Evolutionary conservation across 2,888 invertebrate genomes (phyloP), one percentile per base, ranked within the genome.

Genomic region (Eupeodes luniger): DNA sequence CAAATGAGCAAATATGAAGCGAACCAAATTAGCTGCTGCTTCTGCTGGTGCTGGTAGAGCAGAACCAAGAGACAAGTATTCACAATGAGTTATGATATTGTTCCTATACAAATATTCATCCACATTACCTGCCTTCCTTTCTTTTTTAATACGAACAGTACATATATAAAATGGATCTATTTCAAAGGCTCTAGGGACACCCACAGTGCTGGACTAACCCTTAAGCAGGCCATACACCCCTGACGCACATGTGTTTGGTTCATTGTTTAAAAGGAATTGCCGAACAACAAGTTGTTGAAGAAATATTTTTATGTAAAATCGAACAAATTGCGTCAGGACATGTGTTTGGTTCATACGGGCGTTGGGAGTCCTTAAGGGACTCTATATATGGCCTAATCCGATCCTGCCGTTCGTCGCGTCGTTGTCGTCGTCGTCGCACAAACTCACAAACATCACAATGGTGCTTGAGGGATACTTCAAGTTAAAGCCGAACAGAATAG

Each of bases 61-160:
- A 61, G 67, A 62, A 9, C 40, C 5, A 5, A 40, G 40, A 40
- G 6, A 40, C 40, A 40, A 69, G 19, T 67, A 51, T 74, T 70
- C 61, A 77, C 74, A 81, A 84, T 84, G 87, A 87, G 76, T 87
- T 87, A 87, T 83, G 83, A 59, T 76, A 86, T 70, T 86, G 83
- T 82, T 1, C 12, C 19, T 19, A 11, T 14, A 47, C n/a, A n/a
- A 14, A 72, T 69, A 11, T 51, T 19, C 47, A 5, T 40, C 40
- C 40, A 40, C 40, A 40, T 40, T 40, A 40, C 40, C 40, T 40
- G 9, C 40, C 70, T 19, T 55, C n/a, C 51, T 51, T 55, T 79
- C 82, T 14, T 53, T 74, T 61, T 51, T 34, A 5, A 16, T 16
- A 40, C 9, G 6, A 0, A 40, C 40, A 5, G 16, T 5, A 16